Percentiles rank a stretch among this genome's conserved stretches.
These are phyloP conservation scores for Erpornis zantholeuca DNA, from an alignment of 2,113 vertebrate genomes.

Conservation along the genomic window DNA sequence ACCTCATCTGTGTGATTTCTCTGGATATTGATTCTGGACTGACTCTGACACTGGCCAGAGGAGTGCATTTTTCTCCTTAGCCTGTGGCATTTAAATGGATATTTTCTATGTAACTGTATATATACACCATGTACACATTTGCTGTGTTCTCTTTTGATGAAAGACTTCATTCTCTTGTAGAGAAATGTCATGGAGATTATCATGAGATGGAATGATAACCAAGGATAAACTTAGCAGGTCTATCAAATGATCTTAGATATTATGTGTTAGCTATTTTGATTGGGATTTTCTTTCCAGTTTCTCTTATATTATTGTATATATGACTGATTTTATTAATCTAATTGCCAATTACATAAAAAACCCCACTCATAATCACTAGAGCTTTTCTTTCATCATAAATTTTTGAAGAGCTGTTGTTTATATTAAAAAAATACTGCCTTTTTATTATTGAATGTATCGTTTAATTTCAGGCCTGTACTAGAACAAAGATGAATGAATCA, in stretches of 20 bases:
- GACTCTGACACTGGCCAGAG: not conserved
- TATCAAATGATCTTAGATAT: not conserved
- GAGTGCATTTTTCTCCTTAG: not conserved
- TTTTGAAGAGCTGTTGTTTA: not conserved
- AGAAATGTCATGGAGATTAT: not conserved
- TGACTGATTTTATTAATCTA: not conserved
- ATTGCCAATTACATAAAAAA: not conserved
- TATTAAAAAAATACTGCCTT: not conserved
- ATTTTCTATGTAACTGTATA: not conserved
- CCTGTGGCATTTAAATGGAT: not conserved
- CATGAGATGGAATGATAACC: not conserved
- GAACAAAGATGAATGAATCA: not conserved
- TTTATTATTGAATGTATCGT: not conserved
- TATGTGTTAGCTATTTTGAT: not conserved
- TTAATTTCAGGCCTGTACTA: not conserved
- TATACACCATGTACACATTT: not conserved
- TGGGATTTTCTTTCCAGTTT: not conserved
- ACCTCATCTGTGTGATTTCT: not conserved
- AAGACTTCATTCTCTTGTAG: not conserved
- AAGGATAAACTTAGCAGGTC: not conserved
- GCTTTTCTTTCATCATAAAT: not conserved
- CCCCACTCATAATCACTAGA: not conserved
- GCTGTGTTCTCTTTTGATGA: not conserved
- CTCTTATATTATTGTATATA: not conserved
- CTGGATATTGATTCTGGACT: not conserved